phyloP scores from a whole-genome alignment of 2,113 vertebrate species.

The Chaenocephalus aceratus region DNA sequence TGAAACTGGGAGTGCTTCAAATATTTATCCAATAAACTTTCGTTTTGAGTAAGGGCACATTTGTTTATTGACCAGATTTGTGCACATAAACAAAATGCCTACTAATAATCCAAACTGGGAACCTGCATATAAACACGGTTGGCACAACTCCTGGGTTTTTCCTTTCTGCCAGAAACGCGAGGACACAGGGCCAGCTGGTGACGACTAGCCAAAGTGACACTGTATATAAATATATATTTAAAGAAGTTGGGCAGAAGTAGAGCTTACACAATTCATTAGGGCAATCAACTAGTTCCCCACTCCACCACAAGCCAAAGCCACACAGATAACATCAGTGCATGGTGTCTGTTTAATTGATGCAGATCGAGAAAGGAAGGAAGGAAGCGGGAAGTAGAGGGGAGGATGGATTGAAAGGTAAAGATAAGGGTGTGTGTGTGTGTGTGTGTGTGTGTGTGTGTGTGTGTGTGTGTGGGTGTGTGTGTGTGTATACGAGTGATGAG shows the following conservation, averaged over 20 bases:
- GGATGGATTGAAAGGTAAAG: slow-evolving; percentile 32
- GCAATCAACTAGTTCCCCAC: slow-evolving; percentile 38
- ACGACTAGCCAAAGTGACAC: slow-evolving; percentile 68
- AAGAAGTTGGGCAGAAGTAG: slow-evolving; percentile 43
- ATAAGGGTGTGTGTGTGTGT: slow-evolving; percentile 45
- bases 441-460: slow-evolving; percentile 29
- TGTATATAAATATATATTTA: slow-evolving; percentile 68
- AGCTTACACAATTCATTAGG: slow-evolving; percentile 64
- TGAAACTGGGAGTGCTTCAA: not conserved
- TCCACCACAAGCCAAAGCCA: slow-evolving; percentile 13
- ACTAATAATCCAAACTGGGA: slow-evolving; percentile 46
- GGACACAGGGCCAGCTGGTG: slow-evolving; percentile 53
- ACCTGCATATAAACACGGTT: slow-evolving; percentile 60
- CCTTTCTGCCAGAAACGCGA: slow-evolving; percentile 52
- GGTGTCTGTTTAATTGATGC: slow-evolving; percentile 58
- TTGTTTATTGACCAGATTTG: not conserved
- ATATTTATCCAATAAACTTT: slow-evolving; percentile 25
- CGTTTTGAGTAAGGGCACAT: not conserved
- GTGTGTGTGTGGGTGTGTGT: slow-evolving; percentile 21
- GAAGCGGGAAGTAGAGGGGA: slow-evolving; percentile 34
- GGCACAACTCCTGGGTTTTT: slow-evolving; percentile 43
- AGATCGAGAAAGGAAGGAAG: slow-evolving; percentile 34
- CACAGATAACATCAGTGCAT: slow-evolving; percentile 49
- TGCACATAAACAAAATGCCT: slow-evolving; percentile 27
- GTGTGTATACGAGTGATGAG: no score